Conservation (phyloP, 2,113 vertebrate genomes). For the Solenodon paradoxus region DNA sequence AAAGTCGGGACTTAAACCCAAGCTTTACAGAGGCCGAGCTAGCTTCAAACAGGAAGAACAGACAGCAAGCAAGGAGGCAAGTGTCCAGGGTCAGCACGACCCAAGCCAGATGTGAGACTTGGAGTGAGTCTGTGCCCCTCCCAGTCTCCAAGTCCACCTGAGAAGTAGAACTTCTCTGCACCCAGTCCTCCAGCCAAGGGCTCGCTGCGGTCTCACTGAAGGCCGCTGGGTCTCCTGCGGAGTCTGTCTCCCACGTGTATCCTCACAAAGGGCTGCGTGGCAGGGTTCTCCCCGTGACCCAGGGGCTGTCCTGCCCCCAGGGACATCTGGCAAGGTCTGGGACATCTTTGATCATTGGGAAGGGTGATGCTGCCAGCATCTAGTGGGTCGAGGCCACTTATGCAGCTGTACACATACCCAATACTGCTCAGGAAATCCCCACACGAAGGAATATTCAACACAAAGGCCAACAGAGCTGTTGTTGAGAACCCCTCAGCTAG, state of each 20-base stretch:
- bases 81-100: neutral
- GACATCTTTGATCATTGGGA: neutral
- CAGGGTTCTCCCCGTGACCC: no score
- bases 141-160: neutral
- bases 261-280: no score
- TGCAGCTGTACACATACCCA: neutral
- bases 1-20: neutral
- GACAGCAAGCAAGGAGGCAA: neutral
- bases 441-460: neutral
- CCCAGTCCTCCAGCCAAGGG: no score
- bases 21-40: neutral
- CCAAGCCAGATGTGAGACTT: neutral
- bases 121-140: neutral
- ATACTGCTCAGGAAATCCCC: neutral
- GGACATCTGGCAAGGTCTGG: neutral
- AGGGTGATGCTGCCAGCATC: neutral
- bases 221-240: no score
- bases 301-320: neutral
- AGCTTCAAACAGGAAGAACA: neutral
- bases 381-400: neutral
- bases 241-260: no score
- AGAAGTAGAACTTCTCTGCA: no score
- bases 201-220: no score
- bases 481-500: neutral
- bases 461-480: neutral